A percentile compares a stretch with the other conserved stretches of the same genome.
These are phyloP conservation scores for Ciconia maguari DNA, from an alignment of 2,113 vertebrate species.

Conservation along the genomic window DNA sequence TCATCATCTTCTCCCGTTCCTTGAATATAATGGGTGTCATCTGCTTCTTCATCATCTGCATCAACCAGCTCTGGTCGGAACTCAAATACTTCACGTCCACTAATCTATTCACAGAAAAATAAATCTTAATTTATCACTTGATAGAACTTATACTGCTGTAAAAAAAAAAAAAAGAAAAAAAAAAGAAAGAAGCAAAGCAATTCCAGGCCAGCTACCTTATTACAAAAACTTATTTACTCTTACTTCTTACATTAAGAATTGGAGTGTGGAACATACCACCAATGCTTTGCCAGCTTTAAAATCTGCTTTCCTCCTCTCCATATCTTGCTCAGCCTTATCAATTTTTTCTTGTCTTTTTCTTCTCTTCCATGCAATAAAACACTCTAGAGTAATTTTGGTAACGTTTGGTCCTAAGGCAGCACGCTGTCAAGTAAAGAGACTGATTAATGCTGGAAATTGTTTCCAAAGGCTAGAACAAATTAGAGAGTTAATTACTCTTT, in stretches of 20 bases:
- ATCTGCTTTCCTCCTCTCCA: conserved; percentile 97
- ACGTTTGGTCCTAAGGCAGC: conserved; percentile 90
- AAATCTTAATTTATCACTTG: neutral
- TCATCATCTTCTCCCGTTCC: conserved; percentile 75
- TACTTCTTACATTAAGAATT: neutral
- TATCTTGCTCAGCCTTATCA: conserved; percentile 86
- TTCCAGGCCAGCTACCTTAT: neutral
- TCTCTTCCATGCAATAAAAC: conserved; percentile 98
- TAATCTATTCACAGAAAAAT: conserved; percentile 78
- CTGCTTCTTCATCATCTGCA: conserved; percentile 93
- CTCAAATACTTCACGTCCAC: conserved; percentile 95
- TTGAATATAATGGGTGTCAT: conserved; percentile 82
- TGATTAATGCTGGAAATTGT: neutral
- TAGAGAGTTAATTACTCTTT: neutral
- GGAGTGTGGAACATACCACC: conserved; percentile 76
- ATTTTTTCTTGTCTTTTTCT: conserved; percentile 98
- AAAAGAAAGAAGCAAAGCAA: neutral
- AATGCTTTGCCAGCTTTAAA: conserved; percentile 94
- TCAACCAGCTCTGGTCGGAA: conserved; percentile 93
- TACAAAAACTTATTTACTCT: neutral
- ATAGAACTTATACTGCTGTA: neutral
- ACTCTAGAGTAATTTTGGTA: conserved; percentile 96
- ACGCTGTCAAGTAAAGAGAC: conserved; percentile 75
- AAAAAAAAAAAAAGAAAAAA: neutral
- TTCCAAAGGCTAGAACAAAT: neutral